These are phyloP conservation scores for Cybosia mesomella DNA, from an alignment of 2,888 invertebrate species.

Conservation along the genomic window DNA sequence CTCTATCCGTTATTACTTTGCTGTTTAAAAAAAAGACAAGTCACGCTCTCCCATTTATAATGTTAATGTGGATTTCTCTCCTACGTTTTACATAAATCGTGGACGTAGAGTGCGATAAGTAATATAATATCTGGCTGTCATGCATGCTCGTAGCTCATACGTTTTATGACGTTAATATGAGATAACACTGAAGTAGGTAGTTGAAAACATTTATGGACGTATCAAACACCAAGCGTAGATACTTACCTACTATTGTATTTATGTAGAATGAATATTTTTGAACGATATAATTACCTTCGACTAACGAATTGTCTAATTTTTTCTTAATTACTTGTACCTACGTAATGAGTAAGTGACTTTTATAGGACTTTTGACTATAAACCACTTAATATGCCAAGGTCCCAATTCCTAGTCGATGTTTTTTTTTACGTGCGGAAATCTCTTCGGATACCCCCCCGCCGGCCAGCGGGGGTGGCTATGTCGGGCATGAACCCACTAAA, in stretches of 20 bases:
- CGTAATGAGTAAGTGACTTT: background rate
- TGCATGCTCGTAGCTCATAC: constrained; percentile 19
- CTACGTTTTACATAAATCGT: constrained; percentile 33
- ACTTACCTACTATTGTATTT: background rate
- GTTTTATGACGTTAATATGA: constrained; percentile 26
- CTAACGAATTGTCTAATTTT: background rate
- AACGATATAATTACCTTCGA: background rate
- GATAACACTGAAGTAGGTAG: constrained; percentile 17
- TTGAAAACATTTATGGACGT: constrained; percentile 5
- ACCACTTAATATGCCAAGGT: too few species aligned
- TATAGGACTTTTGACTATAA: too few species aligned
- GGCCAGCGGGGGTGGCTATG: too few species aligned
- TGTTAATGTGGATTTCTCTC: constrained; percentile 12
- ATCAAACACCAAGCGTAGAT: background rate
- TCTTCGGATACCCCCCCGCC: too few species aligned
- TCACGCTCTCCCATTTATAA: background rate
- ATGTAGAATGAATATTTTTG: background rate
- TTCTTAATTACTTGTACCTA: background rate
- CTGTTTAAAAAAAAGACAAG: background rate
- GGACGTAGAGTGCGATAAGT: constrained; percentile 26
- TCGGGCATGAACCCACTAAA: too few species aligned
- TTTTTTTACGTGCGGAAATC: too few species aligned
- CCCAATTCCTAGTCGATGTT: too few species aligned
- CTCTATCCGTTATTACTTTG: background rate
- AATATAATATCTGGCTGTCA: constrained; percentile 31